phyloP scores from a whole-genome alignment of 2,797 vertebrate genomes.

The Cirrhinus mrigala region DNA sequence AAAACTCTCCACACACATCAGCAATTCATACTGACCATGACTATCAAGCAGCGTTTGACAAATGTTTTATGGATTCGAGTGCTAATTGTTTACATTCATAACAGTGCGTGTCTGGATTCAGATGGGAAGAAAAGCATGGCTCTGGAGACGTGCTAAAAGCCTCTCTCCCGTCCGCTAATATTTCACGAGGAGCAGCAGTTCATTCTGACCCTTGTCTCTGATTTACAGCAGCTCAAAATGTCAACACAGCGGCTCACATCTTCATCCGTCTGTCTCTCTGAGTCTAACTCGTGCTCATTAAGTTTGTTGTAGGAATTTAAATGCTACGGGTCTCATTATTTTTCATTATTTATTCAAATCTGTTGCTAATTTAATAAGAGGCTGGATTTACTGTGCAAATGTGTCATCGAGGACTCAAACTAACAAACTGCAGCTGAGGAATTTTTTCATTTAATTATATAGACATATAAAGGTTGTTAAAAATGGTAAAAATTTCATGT shows the following conservation, averaged over 20 bases:
- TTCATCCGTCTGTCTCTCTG: constrained; percentile 3
- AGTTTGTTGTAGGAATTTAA: background rate
- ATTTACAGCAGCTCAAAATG: constrained; percentile 73
- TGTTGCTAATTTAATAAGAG: constrained; percentile 13
- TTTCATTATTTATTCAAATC: constrained; percentile 43
- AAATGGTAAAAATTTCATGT: background rate
- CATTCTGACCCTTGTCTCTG: constrained; percentile 57
- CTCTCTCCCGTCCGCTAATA: constrained; percentile 62
- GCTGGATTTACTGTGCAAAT: background rate
- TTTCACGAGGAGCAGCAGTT: constrained; percentile 73
- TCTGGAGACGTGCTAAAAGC: constrained; percentile 35
- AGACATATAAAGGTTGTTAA: background rate
- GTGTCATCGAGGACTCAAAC: constrained; percentile 8
- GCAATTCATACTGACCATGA: background rate
- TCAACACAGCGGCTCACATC: constrained; percentile 18
- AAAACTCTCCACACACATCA: background rate
- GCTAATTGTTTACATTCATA: background rate
- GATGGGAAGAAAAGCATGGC: background rate
- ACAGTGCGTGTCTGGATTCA: background rate
- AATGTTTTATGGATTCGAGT: background rate
- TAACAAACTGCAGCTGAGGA: constrained; percentile 14
- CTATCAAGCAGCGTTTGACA: background rate
- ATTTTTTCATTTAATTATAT: background rate
- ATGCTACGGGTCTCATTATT: constrained; percentile 29
- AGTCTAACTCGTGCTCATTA: background rate